Percentiles rank a stretch among this genome's conserved stretches.
These are phyloP conservation scores for Actinia equina DNA, from an alignment of 64 coral and sea anemone genomes.

Conservation along the genomic window DNA sequence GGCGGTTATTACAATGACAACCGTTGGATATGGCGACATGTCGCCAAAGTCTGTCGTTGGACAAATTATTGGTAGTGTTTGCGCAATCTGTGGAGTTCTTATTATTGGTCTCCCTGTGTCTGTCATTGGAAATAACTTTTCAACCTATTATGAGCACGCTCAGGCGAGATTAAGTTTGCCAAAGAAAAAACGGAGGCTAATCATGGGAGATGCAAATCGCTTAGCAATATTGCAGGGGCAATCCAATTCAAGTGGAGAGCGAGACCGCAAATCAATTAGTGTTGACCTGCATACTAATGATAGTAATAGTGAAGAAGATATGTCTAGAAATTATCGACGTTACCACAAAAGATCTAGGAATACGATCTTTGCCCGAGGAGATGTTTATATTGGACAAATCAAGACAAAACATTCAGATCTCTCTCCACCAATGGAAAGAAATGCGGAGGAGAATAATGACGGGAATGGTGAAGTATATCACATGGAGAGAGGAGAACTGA, in stretches of 20 bases:
- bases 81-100: conserved; percentile 82
- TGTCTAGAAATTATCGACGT: conserved; percentile 27
- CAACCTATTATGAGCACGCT: conserved; percentile 85
- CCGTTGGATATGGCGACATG: conserved; percentile 78
- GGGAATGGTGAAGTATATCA: conserved; percentile 46
- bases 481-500: neutral
- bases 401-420: neutral
- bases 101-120: conserved; percentile 85
- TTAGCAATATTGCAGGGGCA: conserved; percentile 46
- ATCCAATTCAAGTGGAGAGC: conserved; percentile 34
- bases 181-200: conserved; percentile 74
- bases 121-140: conserved; percentile 91
- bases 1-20: conserved; percentile 93
- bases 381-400: conserved; percentile 70
- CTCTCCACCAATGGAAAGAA: conserved; percentile 22
- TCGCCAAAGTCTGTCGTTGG: conserved; percentile 42
- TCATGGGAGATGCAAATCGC: conserved; percentile 62
- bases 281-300: neutral
- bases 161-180: conserved; percentile 84
- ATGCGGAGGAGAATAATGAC: conserved; percentile 9
- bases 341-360: conserved; percentile 77
- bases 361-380: conserved; percentile 72
- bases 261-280: neutral
- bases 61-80: conserved; percentile 70
- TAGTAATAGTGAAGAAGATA: neutral